Evolutionary conservation across 2,888 invertebrate species (phyloP).

Genomic region (Drosophila lacicola): DNA sequence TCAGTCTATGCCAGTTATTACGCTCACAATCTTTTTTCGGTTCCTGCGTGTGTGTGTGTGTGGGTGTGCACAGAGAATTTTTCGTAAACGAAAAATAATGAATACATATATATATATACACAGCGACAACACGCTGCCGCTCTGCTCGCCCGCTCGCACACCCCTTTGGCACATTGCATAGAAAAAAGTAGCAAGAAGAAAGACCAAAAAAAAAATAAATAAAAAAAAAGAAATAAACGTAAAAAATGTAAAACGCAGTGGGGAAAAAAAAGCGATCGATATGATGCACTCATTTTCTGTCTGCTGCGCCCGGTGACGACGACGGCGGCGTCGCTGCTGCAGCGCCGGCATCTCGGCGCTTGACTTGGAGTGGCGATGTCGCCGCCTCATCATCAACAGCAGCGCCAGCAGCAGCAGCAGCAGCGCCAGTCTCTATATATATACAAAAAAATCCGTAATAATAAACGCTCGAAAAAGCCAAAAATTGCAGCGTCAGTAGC

Average conservation of each 20-base stretch:
- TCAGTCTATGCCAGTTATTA: slow-evolving; percentile 78
- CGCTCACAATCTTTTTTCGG: slow-evolving; percentile 76
- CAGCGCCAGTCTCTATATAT: neutral
- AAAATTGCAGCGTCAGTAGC: slow-evolving; percentile 84
- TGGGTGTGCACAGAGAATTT: slow-evolving; percentile 66
- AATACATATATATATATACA: slow-evolving; percentile 62
- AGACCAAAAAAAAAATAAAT: slow-evolving; percentile 62
- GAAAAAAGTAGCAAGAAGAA: slow-evolving; percentile 78
- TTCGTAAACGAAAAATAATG: slow-evolving; percentile 82
- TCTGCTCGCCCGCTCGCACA: slow-evolving; percentile 1
- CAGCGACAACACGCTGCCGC: slow-evolving; percentile 54
- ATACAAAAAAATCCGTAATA: slow-evolving; percentile 68
- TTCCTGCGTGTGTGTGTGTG: slow-evolving; percentile 28
- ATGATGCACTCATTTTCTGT: slow-evolving; percentile 85
- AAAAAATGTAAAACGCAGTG: slow-evolving; percentile 70
- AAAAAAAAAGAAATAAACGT: slow-evolving; percentile 39
- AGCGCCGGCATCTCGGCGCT: slow-evolving; percentile 60
- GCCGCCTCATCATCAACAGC: slow-evolving; percentile 57
- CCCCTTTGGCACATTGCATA: slow-evolving; percentile 68
- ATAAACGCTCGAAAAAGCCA: slow-evolving; percentile 81
- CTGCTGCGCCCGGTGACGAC: slow-evolving; percentile 81
- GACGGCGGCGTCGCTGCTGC: slow-evolving; percentile 48
- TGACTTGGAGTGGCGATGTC: slow-evolving; percentile 70
- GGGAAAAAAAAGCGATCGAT: slow-evolving; percentile 84
- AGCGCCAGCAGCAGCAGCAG: slow-evolving; percentile 28